phyloP scores from a whole-genome alignment of 2,888 invertebrate species.

The Conops quadrifasciatus region DNA sequence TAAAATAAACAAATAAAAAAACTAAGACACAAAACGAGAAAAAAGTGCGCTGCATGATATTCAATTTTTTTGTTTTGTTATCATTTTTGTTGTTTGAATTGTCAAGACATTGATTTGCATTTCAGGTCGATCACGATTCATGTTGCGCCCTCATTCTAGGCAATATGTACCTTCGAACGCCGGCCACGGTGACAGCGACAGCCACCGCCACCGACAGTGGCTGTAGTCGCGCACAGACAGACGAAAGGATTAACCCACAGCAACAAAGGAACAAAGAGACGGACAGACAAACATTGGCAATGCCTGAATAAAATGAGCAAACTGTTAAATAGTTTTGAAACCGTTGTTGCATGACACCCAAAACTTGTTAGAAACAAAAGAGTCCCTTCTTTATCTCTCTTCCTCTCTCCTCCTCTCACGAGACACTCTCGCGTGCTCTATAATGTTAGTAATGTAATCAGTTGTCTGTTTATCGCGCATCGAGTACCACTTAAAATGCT shows the following conservation, averaged over 20 bases:
- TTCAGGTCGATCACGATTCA: constrained; percentile 35
- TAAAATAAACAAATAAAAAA: constrained; percentile 3
- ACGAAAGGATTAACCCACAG: too few relatives aligned
- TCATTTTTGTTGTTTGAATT: not conserved
- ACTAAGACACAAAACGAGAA: not conserved
- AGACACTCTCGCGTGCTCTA: too few relatives aligned
- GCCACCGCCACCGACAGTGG: too few relatives aligned
- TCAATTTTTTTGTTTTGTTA: constrained; percentile 8
- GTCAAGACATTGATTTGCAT: constrained; percentile 36
- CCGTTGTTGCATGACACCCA: constrained; percentile 27
- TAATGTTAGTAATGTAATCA: not conserved
- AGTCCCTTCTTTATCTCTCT: not conserved
- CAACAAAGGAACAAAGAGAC: not conserved
- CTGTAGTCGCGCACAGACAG: too few relatives aligned
- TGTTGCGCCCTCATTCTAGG: constrained; percentile 20
- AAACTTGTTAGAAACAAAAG: not conserved
- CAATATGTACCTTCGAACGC: not conserved
- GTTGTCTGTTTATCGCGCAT: constrained; percentile 5
- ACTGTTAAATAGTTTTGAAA: constrained; percentile 22
- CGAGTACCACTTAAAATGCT: constrained; percentile 12
- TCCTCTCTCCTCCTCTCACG: not conserved
- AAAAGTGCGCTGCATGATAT: constrained; percentile 12
- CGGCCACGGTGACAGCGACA: too few relatives aligned
- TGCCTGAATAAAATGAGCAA: not conserved
- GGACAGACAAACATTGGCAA: too few relatives aligned